A percentile compares a stretch with the other conserved stretches of the same genome.
These are phyloP conservation scores for Pedicia rivosa DNA, from an alignment of 2,888 invertebrate genomes.

Conservation along the genomic window DNA sequence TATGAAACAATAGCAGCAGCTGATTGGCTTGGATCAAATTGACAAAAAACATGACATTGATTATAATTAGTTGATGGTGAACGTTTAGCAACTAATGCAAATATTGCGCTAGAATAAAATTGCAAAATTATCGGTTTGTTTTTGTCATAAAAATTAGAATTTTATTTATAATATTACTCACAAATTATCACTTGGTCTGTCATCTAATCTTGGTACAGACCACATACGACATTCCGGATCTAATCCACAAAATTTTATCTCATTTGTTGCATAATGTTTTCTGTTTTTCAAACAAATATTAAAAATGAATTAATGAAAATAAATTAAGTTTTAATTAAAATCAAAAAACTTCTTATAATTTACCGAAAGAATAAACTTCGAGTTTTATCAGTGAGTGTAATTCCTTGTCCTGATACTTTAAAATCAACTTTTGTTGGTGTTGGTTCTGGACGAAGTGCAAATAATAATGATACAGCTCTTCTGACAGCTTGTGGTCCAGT, in stretches of 20 bases:
- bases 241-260: slow-evolving; percentile 84
- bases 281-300: slow-evolving; percentile 55
- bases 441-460: slow-evolving; percentile 45
- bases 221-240: slow-evolving; percentile 85
- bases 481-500: slow-evolving; percentile 90
- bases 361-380: slow-evolving; percentile 48
- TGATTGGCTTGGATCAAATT: slow-evolving; percentile 85
- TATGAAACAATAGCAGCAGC: slow-evolving; percentile 78
- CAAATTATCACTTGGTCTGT: slow-evolving; percentile 52
- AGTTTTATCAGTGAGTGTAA: slow-evolving; percentile 92
- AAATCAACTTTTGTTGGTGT: slow-evolving; percentile 74
- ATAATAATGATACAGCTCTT: slow-evolving; percentile 53
- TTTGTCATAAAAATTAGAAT: neutral
- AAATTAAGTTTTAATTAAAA: neutral
- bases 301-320: slow-evolving; percentile 15
- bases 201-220: slow-evolving; percentile 44
- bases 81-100: slow-evolving; percentile 90
- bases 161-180: slow-evolving; percentile 34
- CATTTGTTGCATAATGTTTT: slow-evolving; percentile 80
- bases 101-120: slow-evolving; percentile 54
- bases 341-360: neutral
- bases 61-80: slow-evolving; percentile 76
- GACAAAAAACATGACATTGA: slow-evolving; percentile 95
- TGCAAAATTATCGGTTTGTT: neutral
- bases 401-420: slow-evolving; percentile 91